Evolutionary conservation across 2,797 vertebrate genomes (phyloP).

Genomic region (Mormyrus hasselquistii): DNA sequence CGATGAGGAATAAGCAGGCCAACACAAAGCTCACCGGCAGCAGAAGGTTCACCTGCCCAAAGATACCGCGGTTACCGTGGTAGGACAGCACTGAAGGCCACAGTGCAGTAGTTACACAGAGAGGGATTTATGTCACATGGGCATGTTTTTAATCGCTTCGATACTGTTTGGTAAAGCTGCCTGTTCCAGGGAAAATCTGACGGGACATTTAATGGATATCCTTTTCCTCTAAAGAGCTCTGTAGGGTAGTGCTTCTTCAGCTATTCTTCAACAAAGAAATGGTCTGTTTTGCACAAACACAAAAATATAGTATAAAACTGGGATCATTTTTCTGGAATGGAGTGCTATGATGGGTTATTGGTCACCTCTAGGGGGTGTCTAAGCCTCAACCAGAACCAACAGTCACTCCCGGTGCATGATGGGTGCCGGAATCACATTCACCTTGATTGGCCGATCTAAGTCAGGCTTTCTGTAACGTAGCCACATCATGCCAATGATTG

Average conservation of each 20-base stretch:
- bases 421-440: constrained; percentile 39
- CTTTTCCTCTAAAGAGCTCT: neutral
- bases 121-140: neutral
- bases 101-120: neutral
- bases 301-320: neutral
- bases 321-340: neutral
- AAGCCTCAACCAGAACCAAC: neutral
- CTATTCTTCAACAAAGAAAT: too few species aligned
- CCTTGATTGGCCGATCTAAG: constrained; percentile 89
- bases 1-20: constrained; percentile 91
- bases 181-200: neutral
- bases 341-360: neutral
- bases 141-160: too few species aligned
- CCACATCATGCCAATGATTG: constrained; percentile 94
- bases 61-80: neutral
- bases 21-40: constrained; percentile 82
- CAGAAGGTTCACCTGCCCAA: constrained; percentile 76
- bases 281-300: neutral
- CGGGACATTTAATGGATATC: neutral
- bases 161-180: neutral
- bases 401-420: neutral
- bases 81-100: neutral
- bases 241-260: too few species aligned
- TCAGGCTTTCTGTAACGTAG: constrained; percentile 88
- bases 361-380: neutral